Base-by-base conservation (phyloP, 1,140 invertebrate species). In the Megalonaias nervosa region DNA sequence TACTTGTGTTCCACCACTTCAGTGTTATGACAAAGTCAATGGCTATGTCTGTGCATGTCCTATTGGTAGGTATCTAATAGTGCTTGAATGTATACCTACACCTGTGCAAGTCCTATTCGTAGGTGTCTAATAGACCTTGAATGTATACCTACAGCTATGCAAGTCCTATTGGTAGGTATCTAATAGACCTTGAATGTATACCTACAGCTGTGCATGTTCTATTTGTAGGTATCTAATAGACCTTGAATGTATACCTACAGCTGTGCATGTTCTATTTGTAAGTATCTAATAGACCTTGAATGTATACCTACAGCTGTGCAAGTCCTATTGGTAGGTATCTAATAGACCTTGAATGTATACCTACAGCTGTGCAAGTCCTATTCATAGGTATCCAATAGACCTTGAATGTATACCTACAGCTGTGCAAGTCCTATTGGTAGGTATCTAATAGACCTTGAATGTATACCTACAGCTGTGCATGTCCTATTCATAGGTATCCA, bases 241-340 rank as follows among this genome's bases (percentile, higher is more conserved):
- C 26, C 26, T 26, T 26, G 1, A 26, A 2, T 26, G 26, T 26
- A 26, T 26, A 26, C 26, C 26, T 26, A 26, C 26, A 26, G 1
- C 26, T 26, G 26, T 26, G 2, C 26, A 26, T 1, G 26, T 26
- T 2, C 26, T 26, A 2, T 26, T 26, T 1, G 26, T 26, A 26
- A 2, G 26, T 26, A 1, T 26, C 26, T 26, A 26, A 26, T 26
- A 26, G 26, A 1, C 58, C 75, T n/a, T 71, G 67, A 26, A 21
- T 66, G 16, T 74, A 64, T 64, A 77, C 82, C 31, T 86, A 83
- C 74, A 75, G 38, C 15, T 90, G 87, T 78, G 11, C 62, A 16
- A 89, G 89, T 80, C n/a, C 78, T 16, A 5, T 61, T 23, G 86
- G 86, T 87, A 82, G 65, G 70, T 16, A 15, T 89, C 89, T n/a